phyloP scores from a whole-genome alignment of 2,797 vertebrate genomes.

The Bradypodion ventrale region DNA sequence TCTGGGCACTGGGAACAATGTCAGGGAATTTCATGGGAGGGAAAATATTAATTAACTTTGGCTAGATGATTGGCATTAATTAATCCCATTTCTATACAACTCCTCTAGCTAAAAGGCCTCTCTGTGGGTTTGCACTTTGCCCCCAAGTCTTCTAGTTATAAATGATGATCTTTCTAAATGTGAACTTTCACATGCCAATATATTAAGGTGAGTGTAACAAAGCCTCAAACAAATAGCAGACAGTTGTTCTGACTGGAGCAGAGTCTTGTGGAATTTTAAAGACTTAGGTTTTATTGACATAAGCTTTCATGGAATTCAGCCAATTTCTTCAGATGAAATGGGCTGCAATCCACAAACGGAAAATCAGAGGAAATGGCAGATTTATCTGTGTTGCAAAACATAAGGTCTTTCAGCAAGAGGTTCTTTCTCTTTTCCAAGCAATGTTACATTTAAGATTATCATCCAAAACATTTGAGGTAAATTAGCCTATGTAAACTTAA shows the following conservation, averaged over 20 bases:
- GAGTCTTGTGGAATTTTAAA: constrained; percentile 45
- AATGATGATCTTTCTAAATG: constrained; percentile 66
- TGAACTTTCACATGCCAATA: constrained; percentile 62
- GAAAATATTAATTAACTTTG: no score
- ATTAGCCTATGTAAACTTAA: not conserved
- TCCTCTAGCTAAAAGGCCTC: constrained; percentile 53
- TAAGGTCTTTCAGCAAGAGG: not conserved
- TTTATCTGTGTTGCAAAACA: not conserved
- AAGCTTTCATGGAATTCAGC: no score
- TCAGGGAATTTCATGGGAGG: no score
- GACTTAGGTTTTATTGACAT: not conserved
- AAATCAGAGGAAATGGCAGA: not conserved
- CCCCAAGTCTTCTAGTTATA: constrained; percentile 64
- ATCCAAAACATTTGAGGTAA: no score
- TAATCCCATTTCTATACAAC: not conserved
- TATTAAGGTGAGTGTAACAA: constrained; percentile 64
- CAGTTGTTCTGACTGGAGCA: constrained; percentile 60
- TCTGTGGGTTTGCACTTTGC: constrained; percentile 53
- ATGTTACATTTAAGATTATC: no score
- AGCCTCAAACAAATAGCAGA: constrained; percentile 17
- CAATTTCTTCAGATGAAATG: no score
- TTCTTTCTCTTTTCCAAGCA: not conserved
- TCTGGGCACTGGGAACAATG: no score
- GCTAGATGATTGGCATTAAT: no score
- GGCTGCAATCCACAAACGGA: not conserved